Conservation (phyloP, 1,140 invertebrate species). For the Phymorhynchus buccinoides region DNA sequence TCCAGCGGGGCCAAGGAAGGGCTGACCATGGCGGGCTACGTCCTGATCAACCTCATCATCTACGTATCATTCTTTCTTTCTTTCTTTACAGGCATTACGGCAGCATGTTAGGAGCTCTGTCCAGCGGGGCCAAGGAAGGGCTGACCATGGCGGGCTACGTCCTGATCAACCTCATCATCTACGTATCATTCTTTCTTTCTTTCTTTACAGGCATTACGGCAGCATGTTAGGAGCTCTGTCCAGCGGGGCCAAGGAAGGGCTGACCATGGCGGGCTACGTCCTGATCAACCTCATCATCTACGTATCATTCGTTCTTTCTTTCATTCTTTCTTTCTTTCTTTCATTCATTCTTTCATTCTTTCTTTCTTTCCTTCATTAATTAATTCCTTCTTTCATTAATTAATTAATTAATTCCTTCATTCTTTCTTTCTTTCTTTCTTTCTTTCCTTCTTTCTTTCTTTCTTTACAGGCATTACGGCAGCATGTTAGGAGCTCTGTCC, state of each 20-base stretch:
- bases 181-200: conserved; percentile 88
- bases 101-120: conserved; percentile 89
- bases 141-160: conserved; percentile 76
- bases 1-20: conserved; percentile 78
- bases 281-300: conserved; percentile 93
- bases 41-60: conserved; percentile 91
- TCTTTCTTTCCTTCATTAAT: too few species aligned
- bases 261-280: conserved; percentile 76
- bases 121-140: conserved; percentile 77
- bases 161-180: conserved; percentile 91
- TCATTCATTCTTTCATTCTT: too few species aligned
- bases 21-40: conserved; percentile 72
- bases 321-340: conserved; percentile 88
- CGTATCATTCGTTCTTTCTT: conserved; percentile 86
- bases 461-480: conserved; percentile 82
- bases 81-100: conserved; percentile 85
- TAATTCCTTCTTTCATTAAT: too few species aligned
- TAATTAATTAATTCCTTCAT: too few species aligned
- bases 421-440: too few species aligned
- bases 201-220: conserved; percentile 85
- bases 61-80: conserved; percentile 91
- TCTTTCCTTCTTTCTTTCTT: not conserved
- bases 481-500: conserved; percentile 88
- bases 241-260: conserved; percentile 76
- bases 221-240: conserved; percentile 90